These are phyloP conservation scores for Henicopernis longicauda DNA, from an alignment of 2,113 vertebrate species.

Conservation along the genomic window DNA sequence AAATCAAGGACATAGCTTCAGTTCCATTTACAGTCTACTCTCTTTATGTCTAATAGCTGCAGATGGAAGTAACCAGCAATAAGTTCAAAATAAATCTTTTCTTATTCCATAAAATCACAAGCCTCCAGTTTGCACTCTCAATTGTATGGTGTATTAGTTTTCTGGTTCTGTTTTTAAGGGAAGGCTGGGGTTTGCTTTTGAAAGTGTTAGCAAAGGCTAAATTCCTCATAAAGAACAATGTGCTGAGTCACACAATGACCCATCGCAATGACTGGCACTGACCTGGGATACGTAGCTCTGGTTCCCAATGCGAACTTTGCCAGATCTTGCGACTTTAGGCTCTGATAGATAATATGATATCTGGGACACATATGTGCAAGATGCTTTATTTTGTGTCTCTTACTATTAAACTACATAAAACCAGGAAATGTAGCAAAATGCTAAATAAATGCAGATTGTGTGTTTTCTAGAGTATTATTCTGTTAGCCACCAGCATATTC, in stretches of 20 bases:
- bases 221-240: neutral
- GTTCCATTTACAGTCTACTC: neutral
- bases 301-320: neutral
- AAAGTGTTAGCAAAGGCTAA: neutral
- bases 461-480: neutral
- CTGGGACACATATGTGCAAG: neutral
- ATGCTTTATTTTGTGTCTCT: neutral
- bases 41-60: neutral
- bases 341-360: neutral
- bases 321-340: neutral
- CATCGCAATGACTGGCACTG: neutral
- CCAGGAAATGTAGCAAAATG: neutral
- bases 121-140: neutral
- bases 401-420: neutral
- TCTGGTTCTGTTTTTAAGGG: constrained; percentile 1
- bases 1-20: neutral
- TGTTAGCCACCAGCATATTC: neutral
- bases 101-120: constrained; percentile 22
- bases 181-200: neutral
- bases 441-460: neutral
- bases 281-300: neutral
- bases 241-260: neutral
- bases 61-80: constrained; percentile 1
- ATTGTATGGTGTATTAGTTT: neutral
- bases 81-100: constrained; percentile 21